These are phyloP conservation scores for Uropsilus gracilis DNA, from an alignment of 2,113 vertebrate genomes.

Conservation along the genomic window DNA sequence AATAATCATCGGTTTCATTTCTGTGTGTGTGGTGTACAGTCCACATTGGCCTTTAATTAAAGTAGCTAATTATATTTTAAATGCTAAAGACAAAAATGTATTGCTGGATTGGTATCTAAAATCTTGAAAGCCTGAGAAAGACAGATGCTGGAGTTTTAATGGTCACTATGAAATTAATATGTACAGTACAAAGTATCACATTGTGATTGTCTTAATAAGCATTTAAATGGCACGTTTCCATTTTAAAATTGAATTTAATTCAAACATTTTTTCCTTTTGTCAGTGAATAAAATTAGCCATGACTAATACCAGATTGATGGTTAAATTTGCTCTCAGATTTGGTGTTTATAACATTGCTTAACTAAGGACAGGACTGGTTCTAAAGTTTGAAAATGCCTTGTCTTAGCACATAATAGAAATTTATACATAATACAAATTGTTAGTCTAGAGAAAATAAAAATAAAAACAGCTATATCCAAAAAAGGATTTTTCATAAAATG, in stretches of 20 bases:
- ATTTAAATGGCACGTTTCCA: neutral
- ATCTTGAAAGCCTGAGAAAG: slow-evolving; percentile 39
- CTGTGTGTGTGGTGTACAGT: neutral
- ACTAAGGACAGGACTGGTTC: neutral
- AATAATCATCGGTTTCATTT: slow-evolving; percentile 46
- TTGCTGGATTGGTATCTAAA: neutral
- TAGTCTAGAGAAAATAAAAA: neutral
- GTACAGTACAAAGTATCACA: slow-evolving; percentile 23
- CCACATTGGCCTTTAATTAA: slow-evolving; percentile 47
- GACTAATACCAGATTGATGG: neutral
- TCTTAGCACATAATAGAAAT: neutral
- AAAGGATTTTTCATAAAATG: neutral
- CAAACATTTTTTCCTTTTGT: neutral
- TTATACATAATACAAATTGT: neutral
- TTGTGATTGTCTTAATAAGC: neutral
- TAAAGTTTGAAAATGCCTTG: neutral
- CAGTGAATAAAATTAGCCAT: neutral
- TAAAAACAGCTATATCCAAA: neutral
- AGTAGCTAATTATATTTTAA: slow-evolving; percentile 55
- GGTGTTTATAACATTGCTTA: neutral
- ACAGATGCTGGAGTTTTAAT: slow-evolving; percentile 14
- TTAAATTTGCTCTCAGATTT: neutral
- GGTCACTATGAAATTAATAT: neutral
- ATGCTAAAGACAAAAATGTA: neutral
- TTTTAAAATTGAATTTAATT: neutral